These are phyloP conservation scores for Fulica atra DNA, from an alignment of 2,113 vertebrate genomes.

Conservation along the genomic window DNA sequence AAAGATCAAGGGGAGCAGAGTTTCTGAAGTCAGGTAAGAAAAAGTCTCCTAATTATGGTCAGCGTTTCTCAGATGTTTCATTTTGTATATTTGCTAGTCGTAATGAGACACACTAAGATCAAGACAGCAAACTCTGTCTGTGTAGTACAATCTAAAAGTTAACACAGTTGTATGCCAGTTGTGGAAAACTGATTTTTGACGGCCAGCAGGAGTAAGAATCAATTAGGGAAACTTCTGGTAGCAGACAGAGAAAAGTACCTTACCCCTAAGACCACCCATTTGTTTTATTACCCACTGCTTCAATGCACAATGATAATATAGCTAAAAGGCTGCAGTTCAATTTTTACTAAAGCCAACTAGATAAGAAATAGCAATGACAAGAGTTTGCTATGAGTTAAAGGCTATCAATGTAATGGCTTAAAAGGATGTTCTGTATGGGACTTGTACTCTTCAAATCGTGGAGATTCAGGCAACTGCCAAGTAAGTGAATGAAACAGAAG, in stretches of 20 bases:
- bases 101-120: background rate
- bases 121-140: background rate
- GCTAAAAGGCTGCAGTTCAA: conserved; percentile 6
- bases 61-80: background rate
- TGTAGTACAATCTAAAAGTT: background rate
- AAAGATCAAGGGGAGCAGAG: background rate
- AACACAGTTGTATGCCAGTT: background rate
- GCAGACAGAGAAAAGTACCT: background rate
- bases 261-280: conserved; percentile 30
- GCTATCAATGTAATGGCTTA: background rate
- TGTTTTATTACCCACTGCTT: conserved; percentile 48
- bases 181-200: conserved; percentile 30
- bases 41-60: background rate
- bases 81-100: background rate
- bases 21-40: background rate
- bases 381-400: conserved; percentile 12
- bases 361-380: conserved; percentile 28
- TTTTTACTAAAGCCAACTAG: conserved; percentile 9
- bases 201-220: conserved; percentile 20
- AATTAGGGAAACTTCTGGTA: conserved; percentile 29
- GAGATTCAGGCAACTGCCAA: background rate
- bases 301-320: conserved; percentile 29
- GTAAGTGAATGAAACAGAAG: background rate
- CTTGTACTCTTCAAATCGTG: background rate
- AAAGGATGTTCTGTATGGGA: background rate